Base-by-base conservation (phyloP, 1,140 invertebrate species). In the Belonocnema kinseyi region DNA sequence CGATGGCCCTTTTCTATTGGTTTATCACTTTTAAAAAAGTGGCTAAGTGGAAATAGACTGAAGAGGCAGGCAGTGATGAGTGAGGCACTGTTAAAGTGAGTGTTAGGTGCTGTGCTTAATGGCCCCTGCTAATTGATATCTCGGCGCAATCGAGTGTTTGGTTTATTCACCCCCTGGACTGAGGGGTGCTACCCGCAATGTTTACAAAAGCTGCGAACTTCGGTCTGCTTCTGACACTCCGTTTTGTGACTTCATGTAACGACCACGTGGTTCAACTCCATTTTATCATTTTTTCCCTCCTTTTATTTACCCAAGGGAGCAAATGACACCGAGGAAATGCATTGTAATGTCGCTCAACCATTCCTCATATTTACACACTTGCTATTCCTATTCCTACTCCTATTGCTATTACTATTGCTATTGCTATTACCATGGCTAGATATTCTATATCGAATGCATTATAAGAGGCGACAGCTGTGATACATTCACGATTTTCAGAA, bases 71-170 rank as follows among this genome's bases (percentile, higher is more conserved):
- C 21, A 26, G 21, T 26, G 21, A 1, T 1, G 21, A 26, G 21
- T 26, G 21, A 26, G 21, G 21, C 21, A 26, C 21, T 26, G 21
- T 3, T 46, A 46, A 5, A 46, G 40, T 0, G 8, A 46, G 8
- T 46, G 40, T 46, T 40, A 12, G 80, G 75, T 80, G 80, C 76
- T 81, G 74, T 83, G 77, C 72, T 74, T 78, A 80, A 79, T 85
- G 78, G 75, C 74, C 73, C 70, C 56, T 80, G 85, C 86, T 90
- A 91, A 91, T 91, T 91, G 91, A 91, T 91, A 90, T 89, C 88
- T 79, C 79, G 74, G 81, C 77, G 74, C 88, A 90, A 91, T 91
- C 88, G 88, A 91, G 90, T 91, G 90, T 91, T 91, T 90, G 88
- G 82, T 89, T 90, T 89, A 87, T 88, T 79, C 79, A 58, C 73